These are phyloP conservation scores for Perizoma flavofasciatum DNA, from an alignment of 2,888 invertebrate genomes.

Conservation along the genomic window DNA sequence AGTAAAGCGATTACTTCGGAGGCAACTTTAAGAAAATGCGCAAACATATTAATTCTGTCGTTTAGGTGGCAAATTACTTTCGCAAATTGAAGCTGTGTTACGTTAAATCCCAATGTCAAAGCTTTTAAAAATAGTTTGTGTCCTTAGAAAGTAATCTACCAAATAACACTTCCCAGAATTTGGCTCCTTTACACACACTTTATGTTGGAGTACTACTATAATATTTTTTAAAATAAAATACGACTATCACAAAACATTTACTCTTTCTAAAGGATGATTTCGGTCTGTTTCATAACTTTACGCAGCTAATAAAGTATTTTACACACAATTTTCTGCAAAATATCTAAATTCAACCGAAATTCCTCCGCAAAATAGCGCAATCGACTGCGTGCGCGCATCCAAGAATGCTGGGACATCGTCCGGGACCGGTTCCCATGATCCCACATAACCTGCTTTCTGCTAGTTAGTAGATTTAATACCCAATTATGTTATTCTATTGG, in stretches of 20 bases:
- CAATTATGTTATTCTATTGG: conserved; percentile 29
- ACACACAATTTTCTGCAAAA: conserved; percentile 5
- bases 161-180: too few relatives aligned
- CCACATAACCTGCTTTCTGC: conserved; percentile 35
- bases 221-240: too few relatives aligned
- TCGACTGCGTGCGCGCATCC: conserved; percentile 61
- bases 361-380: conserved; percentile 51
- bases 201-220: too few relatives aligned
- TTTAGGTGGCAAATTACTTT: conserved; percentile 56
- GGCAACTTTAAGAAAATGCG: conserved; percentile 73
- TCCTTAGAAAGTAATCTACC: background rate
- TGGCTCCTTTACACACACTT: too few relatives aligned
- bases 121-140: too few relatives aligned
- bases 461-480: conserved; percentile 33
- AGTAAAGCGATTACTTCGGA: conserved; percentile 76
- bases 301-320: too few relatives aligned
- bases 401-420: conserved; percentile 75
- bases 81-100: conserved; percentile 35
- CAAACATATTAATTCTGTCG: conserved; percentile 71
- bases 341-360: conserved; percentile 45
- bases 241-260: too few relatives aligned
- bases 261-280: too few relatives aligned
- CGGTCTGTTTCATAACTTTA: too few relatives aligned
- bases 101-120: conserved; percentile 13
- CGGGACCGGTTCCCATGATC: conserved; percentile 65